Conservation (phyloP, 2,113 vertebrate species). For the Ictidomys tridecemlineatus region DNA sequence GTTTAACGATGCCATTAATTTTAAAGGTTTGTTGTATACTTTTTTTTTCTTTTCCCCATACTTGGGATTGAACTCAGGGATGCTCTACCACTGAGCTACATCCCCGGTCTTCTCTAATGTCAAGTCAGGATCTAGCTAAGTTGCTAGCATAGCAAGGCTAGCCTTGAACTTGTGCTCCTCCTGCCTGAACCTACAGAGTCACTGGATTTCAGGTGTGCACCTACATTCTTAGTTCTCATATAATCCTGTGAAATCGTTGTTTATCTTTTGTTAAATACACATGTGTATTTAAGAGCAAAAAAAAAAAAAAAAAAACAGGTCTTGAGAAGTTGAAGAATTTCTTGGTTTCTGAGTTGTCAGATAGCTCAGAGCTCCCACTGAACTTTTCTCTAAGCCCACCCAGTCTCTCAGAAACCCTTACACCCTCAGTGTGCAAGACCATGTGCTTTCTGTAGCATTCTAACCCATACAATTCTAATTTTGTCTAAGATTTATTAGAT, state of each 20-base stretch:
- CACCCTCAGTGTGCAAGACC: neutral
- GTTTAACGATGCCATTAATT: neutral
- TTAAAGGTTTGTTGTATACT: neutral
- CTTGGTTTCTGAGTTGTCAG: neutral
- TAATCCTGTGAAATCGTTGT: neutral
- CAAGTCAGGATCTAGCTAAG: no score
- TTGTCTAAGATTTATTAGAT: slow-evolving; percentile 50
- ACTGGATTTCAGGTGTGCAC: no score
- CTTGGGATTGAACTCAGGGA: no score
- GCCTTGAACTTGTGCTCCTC: no score
- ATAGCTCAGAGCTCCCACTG: neutral
- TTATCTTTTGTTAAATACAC: neutral
- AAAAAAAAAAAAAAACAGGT: neutral
- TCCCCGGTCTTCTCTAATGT: no score
- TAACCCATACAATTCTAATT: neutral
- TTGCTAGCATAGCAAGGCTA: no score
- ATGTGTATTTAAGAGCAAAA: neutral
- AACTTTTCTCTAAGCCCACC: neutral
- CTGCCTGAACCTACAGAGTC: no score
- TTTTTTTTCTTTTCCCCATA: no score
- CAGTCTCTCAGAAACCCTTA: neutral
- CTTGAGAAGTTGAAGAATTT: neutral
- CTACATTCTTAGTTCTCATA: neutral
- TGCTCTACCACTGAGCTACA: neutral
- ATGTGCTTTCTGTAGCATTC: neutral